Evolutionary conservation across 1,140 invertebrate genomes (phyloP).

Genomic region (Drosophila hydei): DNA sequence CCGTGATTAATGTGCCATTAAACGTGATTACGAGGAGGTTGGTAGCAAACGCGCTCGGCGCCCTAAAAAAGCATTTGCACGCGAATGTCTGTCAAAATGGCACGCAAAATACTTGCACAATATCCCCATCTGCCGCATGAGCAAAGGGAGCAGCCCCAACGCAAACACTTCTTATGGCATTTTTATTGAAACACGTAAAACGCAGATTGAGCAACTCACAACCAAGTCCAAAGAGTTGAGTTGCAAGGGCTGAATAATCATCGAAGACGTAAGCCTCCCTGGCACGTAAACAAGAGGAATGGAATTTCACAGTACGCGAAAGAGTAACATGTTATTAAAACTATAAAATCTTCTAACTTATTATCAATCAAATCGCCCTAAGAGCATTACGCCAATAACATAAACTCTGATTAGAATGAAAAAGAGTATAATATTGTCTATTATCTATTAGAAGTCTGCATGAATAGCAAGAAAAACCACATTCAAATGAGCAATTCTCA

Average conservation of each 20-base stretch:
- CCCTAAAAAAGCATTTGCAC: constrained; percentile 55
- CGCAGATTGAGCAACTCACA: constrained; percentile 62
- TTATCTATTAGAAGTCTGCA: no score
- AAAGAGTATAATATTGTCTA: no score
- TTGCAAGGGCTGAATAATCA: background rate
- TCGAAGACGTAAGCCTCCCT: background rate
- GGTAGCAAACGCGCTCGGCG: constrained; percentile 1
- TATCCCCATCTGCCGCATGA: background rate
- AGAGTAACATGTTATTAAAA: constrained; percentile 54
- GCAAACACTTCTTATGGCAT: constrained; percentile 67
- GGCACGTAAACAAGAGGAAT: constrained; percentile 10
- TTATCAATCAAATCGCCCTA: background rate
- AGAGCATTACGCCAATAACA: no score
- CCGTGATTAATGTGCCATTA: constrained; percentile 73
- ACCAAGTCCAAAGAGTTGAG: background rate
- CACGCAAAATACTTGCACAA: constrained; percentile 48
- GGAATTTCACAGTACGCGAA: constrained; percentile 37
- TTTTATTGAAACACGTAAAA: constrained; percentile 78
- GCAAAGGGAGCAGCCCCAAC: constrained; percentile 17
- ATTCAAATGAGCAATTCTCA: no score
- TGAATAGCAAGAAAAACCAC: no score
- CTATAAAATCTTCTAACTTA: constrained; percentile 52
- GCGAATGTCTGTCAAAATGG: constrained; percentile 47
- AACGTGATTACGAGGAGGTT: constrained; percentile 48
- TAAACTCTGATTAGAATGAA: no score